Conservation (phyloP, 2,797 vertebrate genomes). For the Botia kubotai region DNA sequence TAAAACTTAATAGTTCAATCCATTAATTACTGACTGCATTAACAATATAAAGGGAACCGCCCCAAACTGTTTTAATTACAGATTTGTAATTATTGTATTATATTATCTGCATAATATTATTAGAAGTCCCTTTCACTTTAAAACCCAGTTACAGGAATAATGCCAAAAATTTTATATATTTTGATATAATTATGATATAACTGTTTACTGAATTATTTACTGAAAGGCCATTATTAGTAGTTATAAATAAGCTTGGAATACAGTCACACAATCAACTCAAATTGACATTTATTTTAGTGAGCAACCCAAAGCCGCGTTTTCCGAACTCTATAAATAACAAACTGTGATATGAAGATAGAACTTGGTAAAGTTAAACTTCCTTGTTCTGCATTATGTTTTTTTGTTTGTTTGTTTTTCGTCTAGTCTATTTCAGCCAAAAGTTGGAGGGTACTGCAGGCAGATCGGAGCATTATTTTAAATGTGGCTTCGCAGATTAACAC, state of each 20-base stretch:
- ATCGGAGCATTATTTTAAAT: conserved; percentile 84
- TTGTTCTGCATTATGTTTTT: conserved; percentile 59
- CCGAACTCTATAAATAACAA: neutral
- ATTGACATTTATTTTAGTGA: too few species aligned
- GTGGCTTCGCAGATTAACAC: conserved; percentile 84
- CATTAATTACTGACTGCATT: too few species aligned
- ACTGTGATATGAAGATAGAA: neutral
- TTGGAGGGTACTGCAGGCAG: conserved; percentile 80
- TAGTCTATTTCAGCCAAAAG: conserved; percentile 50
- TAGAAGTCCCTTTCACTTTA: too few species aligned
- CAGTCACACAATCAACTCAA: neutral
- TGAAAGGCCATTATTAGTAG: neutral
- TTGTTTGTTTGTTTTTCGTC: conserved; percentile 69
- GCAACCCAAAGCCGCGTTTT: too few species aligned
- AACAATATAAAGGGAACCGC: too few species aligned
- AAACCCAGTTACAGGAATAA: too few species aligned
- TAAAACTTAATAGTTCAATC: too few species aligned
- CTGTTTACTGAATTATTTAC: neutral
- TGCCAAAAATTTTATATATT: too few species aligned
- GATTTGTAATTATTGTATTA: too few species aligned
- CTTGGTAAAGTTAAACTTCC: conserved; percentile 22
- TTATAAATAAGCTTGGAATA: neutral
- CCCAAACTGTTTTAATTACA: too few species aligned
- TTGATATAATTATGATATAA: too few species aligned
- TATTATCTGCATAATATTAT: too few species aligned